Conservation (phyloP, 2,113 vertebrate species). For the Eonycteris spelaea region DNA sequence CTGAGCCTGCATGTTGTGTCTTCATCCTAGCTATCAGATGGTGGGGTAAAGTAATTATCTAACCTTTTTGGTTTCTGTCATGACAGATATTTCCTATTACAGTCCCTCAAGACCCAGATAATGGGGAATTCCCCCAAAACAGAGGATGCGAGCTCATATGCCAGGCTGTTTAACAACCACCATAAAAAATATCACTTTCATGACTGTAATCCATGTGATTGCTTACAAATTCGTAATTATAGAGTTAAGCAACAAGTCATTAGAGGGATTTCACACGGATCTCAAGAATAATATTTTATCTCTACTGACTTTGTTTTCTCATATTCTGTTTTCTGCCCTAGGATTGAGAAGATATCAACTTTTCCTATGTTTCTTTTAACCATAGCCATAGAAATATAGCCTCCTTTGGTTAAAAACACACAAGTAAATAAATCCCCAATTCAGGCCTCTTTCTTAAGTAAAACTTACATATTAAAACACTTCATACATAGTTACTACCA, state of each 20-base stretch:
- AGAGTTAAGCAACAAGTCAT: neutral
- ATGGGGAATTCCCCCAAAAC: neutral
- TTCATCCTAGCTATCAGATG: neutral
- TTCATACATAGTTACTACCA: neutral
- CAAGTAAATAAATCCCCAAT: neutral
- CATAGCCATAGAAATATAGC: neutral
- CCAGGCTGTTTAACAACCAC: neutral
- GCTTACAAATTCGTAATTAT: neutral
- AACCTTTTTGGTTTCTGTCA: neutral
- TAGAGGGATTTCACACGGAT: neutral
- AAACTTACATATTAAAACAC: neutral
- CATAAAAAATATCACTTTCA: neutral
- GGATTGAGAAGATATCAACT: neutral
- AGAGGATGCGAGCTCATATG: neutral
- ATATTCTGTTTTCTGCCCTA: neutral
- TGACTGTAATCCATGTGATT: neutral
- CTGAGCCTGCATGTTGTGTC: neutral
- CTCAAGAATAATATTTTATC: neutral
- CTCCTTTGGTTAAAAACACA: neutral
- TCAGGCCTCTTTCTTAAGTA: neutral
- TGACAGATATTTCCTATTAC: neutral
- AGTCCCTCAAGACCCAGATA: neutral
- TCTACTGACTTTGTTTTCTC: neutral
- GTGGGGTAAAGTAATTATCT: neutral
- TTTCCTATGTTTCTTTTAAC: neutral